Evolutionary conservation across 2,797 vertebrate species (phyloP), one percentile per base, ranked within the genome.

Genomic region (Hyperoplus immaculatus): DNA sequence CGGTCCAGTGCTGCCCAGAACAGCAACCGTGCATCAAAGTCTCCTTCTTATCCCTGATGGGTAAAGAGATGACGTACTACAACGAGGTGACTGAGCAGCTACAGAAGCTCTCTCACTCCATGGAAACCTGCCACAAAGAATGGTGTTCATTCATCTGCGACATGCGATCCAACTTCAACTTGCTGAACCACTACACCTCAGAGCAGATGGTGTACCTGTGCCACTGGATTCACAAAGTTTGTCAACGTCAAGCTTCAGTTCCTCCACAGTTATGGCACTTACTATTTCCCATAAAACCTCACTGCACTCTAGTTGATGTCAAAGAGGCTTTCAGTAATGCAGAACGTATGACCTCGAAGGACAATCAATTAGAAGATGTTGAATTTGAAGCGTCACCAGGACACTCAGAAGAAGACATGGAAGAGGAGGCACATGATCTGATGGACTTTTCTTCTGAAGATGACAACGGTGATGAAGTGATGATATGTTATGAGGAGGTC

Each of bases 141-240:
- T 96, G 96, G 96, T 45, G 80, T 57, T 85, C 69, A 55, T 92
- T 94, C 72, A 68, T 96, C 69, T 47, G 81, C 3, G 83, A 88
- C 49, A 91, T 90, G 79, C 94, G 95, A 36, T 92, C 88, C 18
- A 61, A 59, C 16, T 95, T 91, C 76, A 85, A 75, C 56, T n/a
- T 92, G 36, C 81, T 96, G 67, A 96, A 96, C 86, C 86, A 93
- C 74, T 96, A 89, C 88, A 95, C 93, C 3, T 93, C 95, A 0
- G 93, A 93, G 63, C 96, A 96, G 89, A 67, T 96, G 47, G 92
- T 96, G 54, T 95, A 93, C 66, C 79, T 96, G 61, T 93, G 95
- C 50, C 75, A 90, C 57, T 93, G 93, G 86, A 67, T 96, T 49
- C 83, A 90, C 73, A 68, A 56, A 18, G 77, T 88, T 63, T 88